Conservation (phyloP, 2,797 vertebrate genomes). For the Podargus strigoides region DNA sequence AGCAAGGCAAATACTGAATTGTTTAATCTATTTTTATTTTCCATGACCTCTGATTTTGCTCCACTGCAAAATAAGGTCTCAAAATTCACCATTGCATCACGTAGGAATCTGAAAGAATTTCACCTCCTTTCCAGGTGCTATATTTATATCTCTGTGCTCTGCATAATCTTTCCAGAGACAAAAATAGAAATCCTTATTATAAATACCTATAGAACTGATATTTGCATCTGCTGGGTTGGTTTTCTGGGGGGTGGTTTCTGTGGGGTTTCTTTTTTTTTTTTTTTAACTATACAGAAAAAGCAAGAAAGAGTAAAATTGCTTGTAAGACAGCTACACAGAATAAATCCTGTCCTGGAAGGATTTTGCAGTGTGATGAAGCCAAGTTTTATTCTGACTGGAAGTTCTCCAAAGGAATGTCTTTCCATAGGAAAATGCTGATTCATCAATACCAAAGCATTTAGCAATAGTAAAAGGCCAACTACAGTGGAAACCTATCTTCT, state of each 20-base stretch:
- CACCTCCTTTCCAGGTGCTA: background rate
- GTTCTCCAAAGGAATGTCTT: constrained; percentile 44
- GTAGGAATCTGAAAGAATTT: background rate
- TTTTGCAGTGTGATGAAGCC: background rate
- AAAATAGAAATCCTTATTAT: background rate
- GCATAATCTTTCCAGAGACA: background rate
- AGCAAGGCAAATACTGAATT: background rate
- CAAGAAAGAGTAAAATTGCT: background rate
- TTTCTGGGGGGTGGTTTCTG: background rate
- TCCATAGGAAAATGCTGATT: constrained; percentile 52
- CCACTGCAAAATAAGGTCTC: background rate
- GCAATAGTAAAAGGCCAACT: background rate
- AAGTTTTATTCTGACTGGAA: constrained; percentile 14
- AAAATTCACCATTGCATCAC: background rate
- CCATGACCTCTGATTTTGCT: background rate
- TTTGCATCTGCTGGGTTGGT: background rate
- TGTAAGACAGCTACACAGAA: background rate
- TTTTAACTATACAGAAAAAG: background rate
- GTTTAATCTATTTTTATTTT: constrained; percentile 20
- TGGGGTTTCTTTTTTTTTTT: background rate
- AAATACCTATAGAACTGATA: background rate
- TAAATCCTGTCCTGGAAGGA: background rate
- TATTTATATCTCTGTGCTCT: background rate
- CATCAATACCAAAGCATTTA: background rate
- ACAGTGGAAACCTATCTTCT: background rate